Percentiles rank a stretch among this genome's conserved stretches.
Evolutionary conservation across 2,888 invertebrate species (phyloP).

Genomic region (Lomographa bimaculata): DNA sequence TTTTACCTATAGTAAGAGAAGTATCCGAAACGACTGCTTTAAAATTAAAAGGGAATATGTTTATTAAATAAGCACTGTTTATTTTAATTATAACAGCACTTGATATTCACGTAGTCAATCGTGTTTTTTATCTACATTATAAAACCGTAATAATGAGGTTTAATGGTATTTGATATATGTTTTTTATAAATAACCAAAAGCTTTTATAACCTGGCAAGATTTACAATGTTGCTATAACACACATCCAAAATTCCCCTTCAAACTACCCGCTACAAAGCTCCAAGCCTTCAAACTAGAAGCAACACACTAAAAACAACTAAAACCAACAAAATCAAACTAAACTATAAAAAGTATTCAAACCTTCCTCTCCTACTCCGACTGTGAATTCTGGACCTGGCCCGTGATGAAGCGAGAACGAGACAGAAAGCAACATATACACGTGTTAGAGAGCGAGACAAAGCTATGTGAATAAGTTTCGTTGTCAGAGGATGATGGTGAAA

Average conservation of each 20-base stretch:
- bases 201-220: background rate
- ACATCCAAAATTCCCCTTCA: constrained; percentile 4
- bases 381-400: constrained; percentile 76
- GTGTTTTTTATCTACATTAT: no score
- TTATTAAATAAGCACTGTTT: no score
- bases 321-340: constrained; percentile 41
- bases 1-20: constrained; percentile 15
- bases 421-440: constrained; percentile 81
- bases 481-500: constrained; percentile 20
- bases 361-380: constrained; percentile 79
- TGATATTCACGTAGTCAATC: no score
- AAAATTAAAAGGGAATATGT: constrained; percentile 2
- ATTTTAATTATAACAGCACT: no score
- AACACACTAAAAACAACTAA: constrained; percentile 41
- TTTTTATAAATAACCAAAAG: no score
- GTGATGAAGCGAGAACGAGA: constrained; percentile 72
- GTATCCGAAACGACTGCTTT: constrained; percentile 19
- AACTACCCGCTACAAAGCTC: constrained; percentile 34
- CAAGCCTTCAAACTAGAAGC: constrained; percentile 42
- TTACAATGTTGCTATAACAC: constrained; percentile 13
- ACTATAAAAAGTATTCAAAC: constrained; percentile 60
- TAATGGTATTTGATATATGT: no score
- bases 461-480: constrained; percentile 20
- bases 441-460: constrained; percentile 72
- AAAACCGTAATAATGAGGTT: no score